phyloP scores from a whole-genome alignment of 2,888 invertebrate species.

The Coremacera marginata region DNA sequence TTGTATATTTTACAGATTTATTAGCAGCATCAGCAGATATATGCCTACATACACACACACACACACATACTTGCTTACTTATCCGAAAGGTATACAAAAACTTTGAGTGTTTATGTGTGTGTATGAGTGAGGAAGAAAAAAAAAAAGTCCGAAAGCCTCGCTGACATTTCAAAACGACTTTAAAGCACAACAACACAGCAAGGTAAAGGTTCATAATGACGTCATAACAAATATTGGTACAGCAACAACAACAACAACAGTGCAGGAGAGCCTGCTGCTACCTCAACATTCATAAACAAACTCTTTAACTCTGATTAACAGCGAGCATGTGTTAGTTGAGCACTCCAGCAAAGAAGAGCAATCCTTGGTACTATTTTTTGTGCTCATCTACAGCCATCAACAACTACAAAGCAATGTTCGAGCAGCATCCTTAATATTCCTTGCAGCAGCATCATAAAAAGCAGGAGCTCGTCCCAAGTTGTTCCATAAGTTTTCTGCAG shows the following conservation, averaged over 20 bases:
- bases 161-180: conserved; percentile 48
- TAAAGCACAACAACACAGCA: conserved; percentile 14
- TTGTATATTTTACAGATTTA: conserved; percentile 31
- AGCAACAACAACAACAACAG: not conserved
- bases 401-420: no score
- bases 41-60: conserved; percentile 20
- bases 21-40: conserved; percentile 27
- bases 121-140: not conserved
- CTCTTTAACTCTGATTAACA: not conserved
- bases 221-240: conserved; percentile 31
- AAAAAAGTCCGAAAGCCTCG: conserved; percentile 42
- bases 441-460: no score
- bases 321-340: not conserved
- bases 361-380: no score
- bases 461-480: no score
- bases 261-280: not conserved
- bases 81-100: not conserved
- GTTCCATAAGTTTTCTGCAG: not conserved
- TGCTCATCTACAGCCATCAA: no score
- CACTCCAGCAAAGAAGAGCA: not conserved
- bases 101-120: not conserved
- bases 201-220: conserved; percentile 38
- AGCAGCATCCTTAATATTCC: no score
- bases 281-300: conserved; percentile 6
- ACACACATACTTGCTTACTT: conserved; percentile 33